Evolutionary conservation across 1,140 invertebrate genomes (phyloP), one percentile per base, ranked within the genome.

Genomic region (Diabrotica virgifera): DNA sequence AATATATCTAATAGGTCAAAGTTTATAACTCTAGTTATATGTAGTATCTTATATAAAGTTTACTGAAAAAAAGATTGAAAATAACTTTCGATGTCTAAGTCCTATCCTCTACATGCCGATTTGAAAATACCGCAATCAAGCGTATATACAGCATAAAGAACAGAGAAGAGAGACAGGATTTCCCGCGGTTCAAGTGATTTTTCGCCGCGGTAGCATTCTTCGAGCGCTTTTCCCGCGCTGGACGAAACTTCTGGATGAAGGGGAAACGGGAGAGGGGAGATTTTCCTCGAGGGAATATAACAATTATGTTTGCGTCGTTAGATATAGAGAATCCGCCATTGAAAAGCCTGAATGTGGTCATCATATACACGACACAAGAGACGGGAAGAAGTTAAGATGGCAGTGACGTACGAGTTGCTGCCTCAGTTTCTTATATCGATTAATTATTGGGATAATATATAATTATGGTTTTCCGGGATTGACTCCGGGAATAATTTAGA

Each of bases 251-350:
- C 52, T n/a, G 52, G 12, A 14, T 13, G 36, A 36, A 57, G 55
- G 70, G 65, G 66, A 6, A 66, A 46, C 40, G 40, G 64, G 64
- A 57, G 59, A 40, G 40, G 59, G 69, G 70, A 63, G 63, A 52
- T 14, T 65, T 64, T 67, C 61, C 57, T 63, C 52, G 59, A 60
- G 70, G 73, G 73, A 73, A 70, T 72, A 73, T 67, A 73, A 73
- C 73, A 74, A 74, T 74, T 74, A 74, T 72, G 70, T 74, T 74
- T 71, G 73, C 71, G 67, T 73, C 73, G 73, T 73, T 74, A 73
- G 73, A 74, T 69, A 68, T 69, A 69, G 68, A 73, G 71, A 74
- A 72, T 73, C 72, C 72, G 71, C 68, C 70, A 70, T 69, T 71
- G 71, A 74, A 68, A 72, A 67, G 61, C 59, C 66, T 72, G 66